Conservation (phyloP, 2,797 vertebrate species). For the Masticophis lateralis region DNA sequence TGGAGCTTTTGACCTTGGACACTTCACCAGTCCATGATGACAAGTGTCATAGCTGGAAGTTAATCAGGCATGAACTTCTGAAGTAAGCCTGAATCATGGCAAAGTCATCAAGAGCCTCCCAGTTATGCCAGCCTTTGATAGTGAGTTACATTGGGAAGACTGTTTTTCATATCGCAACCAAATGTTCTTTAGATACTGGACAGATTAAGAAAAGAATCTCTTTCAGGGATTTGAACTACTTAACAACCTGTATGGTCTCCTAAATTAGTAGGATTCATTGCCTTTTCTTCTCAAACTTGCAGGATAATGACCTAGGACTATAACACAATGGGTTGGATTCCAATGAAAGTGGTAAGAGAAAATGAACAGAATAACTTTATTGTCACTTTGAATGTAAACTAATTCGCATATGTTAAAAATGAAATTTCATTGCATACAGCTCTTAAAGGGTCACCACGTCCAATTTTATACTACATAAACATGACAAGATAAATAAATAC, state of each 20-base stretch:
- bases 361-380: background rate
- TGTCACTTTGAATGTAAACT: too few relatives aligned
- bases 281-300: background rate
- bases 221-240: background rate
- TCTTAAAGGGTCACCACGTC: too few relatives aligned
- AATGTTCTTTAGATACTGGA: background rate
- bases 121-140: background rate
- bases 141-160: background rate
- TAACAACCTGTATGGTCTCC: background rate
- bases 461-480: too few relatives aligned
- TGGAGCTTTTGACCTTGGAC: background rate
- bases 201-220: background rate
- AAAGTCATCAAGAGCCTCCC: background rate
- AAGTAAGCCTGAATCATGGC: background rate
- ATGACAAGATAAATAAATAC: too few relatives aligned
- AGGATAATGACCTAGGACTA: background rate
- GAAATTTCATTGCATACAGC: too few relatives aligned
- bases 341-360: background rate
- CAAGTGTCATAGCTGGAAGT: background rate
- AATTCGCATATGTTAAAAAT: too few relatives aligned
- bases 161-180: background rate
- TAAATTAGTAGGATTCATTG: background rate
- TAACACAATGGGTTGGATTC: background rate
- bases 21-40: background rate
- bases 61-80: background rate